Evolutionary conservation across 2,113 vertebrate genomes (phyloP).

Genomic region (Lonchura striata): DNA sequence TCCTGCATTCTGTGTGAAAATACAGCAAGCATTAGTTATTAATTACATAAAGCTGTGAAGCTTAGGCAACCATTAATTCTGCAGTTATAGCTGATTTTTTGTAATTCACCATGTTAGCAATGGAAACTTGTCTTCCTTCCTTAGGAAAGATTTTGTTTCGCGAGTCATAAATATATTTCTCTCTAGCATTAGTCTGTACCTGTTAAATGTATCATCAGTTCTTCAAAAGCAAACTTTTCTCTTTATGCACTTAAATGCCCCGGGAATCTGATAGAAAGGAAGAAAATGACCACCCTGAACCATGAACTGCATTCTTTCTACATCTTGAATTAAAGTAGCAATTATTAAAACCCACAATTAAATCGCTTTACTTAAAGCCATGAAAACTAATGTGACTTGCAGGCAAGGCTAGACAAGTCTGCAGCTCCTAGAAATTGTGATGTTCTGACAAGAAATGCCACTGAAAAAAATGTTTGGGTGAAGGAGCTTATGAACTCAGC

Average conservation of each 20-base stretch:
- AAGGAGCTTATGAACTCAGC: neutral
- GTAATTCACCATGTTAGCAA: neutral
- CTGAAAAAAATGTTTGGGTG: neutral
- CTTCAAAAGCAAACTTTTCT: neutral
- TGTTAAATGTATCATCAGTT: neutral
- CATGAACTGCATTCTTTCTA: neutral
- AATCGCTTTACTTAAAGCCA: neutral
- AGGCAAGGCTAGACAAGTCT: neutral
- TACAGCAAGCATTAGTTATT: neutral
- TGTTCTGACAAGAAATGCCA: slow-evolving; percentile 2
- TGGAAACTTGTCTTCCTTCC: neutral
- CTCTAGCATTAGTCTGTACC: neutral
- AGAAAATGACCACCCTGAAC: neutral
- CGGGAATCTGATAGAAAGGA: neutral
- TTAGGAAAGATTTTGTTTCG: neutral
- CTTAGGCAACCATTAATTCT: neutral
- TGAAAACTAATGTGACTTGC: neutral
- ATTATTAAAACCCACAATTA: slow-evolving; percentile 10
- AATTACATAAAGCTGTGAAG: neutral
- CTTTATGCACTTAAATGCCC: neutral
- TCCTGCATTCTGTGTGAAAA: neutral
- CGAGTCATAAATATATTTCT: neutral
- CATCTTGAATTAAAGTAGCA: neutral
- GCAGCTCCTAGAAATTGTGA: neutral
- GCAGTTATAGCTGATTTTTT: neutral